A percentile compares a stretch with the other conserved stretches of the same genome.
Conservation (phyloP, 2,113 vertebrate genomes). For the Prietella phreatophila region DNA sequence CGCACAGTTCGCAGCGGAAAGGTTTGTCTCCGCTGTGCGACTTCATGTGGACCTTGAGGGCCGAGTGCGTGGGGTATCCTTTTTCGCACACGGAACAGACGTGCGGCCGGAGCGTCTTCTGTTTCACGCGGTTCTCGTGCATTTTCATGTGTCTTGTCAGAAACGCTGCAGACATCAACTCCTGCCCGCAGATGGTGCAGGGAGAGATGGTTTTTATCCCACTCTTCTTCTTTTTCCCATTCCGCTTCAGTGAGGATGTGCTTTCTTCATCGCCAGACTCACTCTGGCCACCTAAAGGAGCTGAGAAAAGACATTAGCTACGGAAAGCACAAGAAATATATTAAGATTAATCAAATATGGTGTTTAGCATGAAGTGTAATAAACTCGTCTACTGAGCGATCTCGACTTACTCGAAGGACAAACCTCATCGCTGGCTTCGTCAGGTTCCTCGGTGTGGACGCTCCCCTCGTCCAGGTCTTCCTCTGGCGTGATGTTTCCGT, state of each 20-base stretch:
- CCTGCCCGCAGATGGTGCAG: slow-evolving; percentile 52
- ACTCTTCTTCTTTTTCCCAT: neutral
- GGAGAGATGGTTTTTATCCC: slow-evolving; percentile 61
- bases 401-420: neutral
- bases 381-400: neutral
- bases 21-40: slow-evolving; percentile 64
- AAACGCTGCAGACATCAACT: slow-evolving; percentile 53
- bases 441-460: neutral
- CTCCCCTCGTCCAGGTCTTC: neutral
- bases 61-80: slow-evolving; percentile 71
- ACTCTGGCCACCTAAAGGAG: neutral
- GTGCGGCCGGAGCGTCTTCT: slow-evolving; percentile 54
- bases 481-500: neutral
- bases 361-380: neutral
- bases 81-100: slow-evolving; percentile 68
- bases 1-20: slow-evolving; percentile 69
- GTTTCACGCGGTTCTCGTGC: slow-evolving; percentile 44
- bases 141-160: slow-evolving; percentile 63
- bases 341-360: too few relatives aligned
- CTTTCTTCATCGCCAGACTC: slow-evolving; percentile 9
- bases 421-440: neutral
- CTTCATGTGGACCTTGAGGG: slow-evolving; percentile 70
- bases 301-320: neutral
- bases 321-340: too few relatives aligned
- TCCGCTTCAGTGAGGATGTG: neutral